Base-by-base conservation (phyloP, 2,113 vertebrate genomes). In the Ramphastos sulfuratus region DNA sequence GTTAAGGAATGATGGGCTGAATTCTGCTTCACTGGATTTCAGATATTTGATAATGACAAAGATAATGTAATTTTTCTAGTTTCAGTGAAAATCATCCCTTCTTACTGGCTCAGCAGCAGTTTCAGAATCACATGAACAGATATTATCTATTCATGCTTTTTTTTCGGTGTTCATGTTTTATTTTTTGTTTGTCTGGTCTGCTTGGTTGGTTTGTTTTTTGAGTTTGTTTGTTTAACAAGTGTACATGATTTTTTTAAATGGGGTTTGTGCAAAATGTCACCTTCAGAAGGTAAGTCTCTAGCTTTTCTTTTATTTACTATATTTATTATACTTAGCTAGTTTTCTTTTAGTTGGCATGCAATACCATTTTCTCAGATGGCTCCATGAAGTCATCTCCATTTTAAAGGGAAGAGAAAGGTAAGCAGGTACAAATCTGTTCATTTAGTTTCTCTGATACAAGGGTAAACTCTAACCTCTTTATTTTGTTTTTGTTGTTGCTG, bases 11-110 rank as follows among this genome's bases (percentile, higher is more conserved):
- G 77, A 91, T 90, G 82, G 82, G 66, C 19, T 93, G 70, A 35
- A 76, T 89, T 93, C 72, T 96, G 89, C 89, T 93, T 97, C 87
- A 93, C 21, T 33, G 60, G 75, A 93, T 87, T 82, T 66, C 46
- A 82, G 52, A 33, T 73, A 89, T 48, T 90, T 84, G 35, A 54
- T 27, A 91, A 82, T 28, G 6, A 72, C 56, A 77, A 84, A 42
- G 6, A 71, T 23, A 2, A 12, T 4, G 6, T 31, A 64, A 50
- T 66, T 46, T 66, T 85, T 37, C 24, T 50, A 61, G 27, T 70
- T 71, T 82, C 78, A 56, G 6, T 67, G 31, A 85, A 92, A 82
- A 33, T 4, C 63, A 81, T 2, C 11, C 39, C 54, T 28, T 92
- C 42, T 77, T 61, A 73, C 35, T 75, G 33, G 23, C 15, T 25